phyloP scores from a whole-genome alignment of 2,888 invertebrate species.

The Melanotus villosus region DNA sequence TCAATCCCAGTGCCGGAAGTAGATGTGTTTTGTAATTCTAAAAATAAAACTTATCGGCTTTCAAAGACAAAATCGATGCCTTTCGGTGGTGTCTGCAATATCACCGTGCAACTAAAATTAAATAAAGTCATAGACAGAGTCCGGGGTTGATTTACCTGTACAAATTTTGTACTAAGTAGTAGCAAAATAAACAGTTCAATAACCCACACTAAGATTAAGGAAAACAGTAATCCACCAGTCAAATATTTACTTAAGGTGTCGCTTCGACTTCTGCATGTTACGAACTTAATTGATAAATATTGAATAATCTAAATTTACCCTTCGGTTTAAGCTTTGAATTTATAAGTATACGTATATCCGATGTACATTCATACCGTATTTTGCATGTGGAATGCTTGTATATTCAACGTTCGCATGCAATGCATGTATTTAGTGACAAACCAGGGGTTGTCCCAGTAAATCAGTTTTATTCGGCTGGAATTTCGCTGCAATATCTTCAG shows the following conservation, averaged over 20 bases:
- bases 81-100: not conserved
- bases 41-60: constrained; percentile 10
- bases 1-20: constrained; percentile 8
- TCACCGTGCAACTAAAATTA: not conserved
- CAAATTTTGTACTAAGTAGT: too few species aligned
- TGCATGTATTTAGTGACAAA: not conserved
- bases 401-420: not conserved
- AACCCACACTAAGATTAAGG: too few species aligned
- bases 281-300: not conserved
- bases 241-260: too few species aligned
- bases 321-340: too few species aligned
- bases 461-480: not conserved
- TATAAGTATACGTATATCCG: too few species aligned
- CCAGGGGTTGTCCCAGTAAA: constrained; percentile 2
- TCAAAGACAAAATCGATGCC: not conserved
- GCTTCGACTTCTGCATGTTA: not conserved
- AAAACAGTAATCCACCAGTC: too few species aligned
- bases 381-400: not conserved
- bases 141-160: not conserved
- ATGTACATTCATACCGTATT: too few species aligned
- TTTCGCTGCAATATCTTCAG: constrained; percentile 13
- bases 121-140: not conserved
- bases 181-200: too few species aligned
- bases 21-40: not conserved
- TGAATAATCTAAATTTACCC: not conserved